phyloP scores from a whole-genome alignment of 2,888 invertebrate genomes.

The Dasysyrphus albostriatus region DNA sequence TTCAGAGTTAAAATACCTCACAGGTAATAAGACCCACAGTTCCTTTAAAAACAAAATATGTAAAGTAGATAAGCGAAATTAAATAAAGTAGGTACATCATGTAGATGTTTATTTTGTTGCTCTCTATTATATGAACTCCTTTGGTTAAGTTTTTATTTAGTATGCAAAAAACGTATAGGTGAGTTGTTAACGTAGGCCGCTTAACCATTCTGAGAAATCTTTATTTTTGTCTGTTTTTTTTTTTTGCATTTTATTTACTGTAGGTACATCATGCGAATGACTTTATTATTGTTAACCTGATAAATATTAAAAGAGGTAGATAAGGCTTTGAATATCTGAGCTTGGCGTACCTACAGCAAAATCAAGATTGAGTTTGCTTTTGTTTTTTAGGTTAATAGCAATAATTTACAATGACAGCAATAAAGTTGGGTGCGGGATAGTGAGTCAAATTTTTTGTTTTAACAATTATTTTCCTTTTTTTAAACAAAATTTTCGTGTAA shows the following conservation, averaged over 20 bases:
- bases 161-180: conserved; percentile 5
- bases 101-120: not conserved
- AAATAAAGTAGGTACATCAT: not conserved
- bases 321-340: not conserved
- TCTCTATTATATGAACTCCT: not conserved
- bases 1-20: too few relatives aligned
- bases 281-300: conserved; percentile 10
- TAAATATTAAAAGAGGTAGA: conserved; percentile 7
- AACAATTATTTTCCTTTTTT: not conserved
- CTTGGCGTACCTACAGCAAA: not conserved
- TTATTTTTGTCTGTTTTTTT: not conserved
- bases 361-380: not conserved
- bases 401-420: not conserved
- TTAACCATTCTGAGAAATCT: conserved; percentile 7
- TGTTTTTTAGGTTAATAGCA: not conserved
- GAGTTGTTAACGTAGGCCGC: not conserved
- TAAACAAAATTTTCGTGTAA: not conserved
- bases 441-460: not conserved
- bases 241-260: not conserved
- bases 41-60: too few relatives aligned
- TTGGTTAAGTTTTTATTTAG: not conserved
- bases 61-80: not conserved
- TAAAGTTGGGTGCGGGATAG: not conserved
- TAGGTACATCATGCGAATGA: not conserved
- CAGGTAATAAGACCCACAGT: too few relatives aligned